Conservation (phyloP, 2,113 vertebrate species). For the Rhineura floridana region DNA sequence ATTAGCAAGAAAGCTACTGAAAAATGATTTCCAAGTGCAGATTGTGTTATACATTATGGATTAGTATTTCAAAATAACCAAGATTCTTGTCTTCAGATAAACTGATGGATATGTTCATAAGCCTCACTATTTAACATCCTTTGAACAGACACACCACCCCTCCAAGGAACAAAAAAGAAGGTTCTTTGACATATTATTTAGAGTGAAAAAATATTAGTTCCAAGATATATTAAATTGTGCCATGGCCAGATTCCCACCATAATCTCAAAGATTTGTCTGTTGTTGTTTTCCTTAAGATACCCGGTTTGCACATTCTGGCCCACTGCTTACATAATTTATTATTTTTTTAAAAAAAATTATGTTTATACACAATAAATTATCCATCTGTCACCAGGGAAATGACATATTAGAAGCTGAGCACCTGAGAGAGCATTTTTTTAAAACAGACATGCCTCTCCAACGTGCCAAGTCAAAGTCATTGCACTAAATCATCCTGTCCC, state of each 20-base stretch:
- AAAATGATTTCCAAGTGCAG: constrained; percentile 24
- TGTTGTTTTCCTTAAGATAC: constrained; percentile 37
- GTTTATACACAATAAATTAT: constrained; percentile 46
- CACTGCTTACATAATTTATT: constrained; percentile 45
- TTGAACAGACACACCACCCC: neutral
- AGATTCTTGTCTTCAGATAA: constrained; percentile 46
- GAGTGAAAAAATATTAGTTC: constrained; percentile 65
- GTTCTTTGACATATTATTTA: constrained; percentile 63
- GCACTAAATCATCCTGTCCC: constrained; percentile 71
- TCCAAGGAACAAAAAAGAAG: neutral
- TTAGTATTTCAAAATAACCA: constrained; percentile 34
- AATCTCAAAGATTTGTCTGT: constrained; percentile 38
- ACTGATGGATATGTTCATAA: constrained; percentile 43
- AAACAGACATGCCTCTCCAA: constrained; percentile 24
- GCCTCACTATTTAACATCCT: constrained; percentile 41
- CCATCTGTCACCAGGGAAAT: constrained; percentile 45
- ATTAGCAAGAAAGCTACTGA: constrained; percentile 31
- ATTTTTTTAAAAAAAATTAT: constrained; percentile 46
- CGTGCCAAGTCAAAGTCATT: constrained; percentile 32
- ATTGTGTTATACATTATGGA: constrained; percentile 35
- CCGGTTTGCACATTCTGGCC: constrained; percentile 46
- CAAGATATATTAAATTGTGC: constrained; percentile 48
- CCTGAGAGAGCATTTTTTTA: constrained; percentile 33
- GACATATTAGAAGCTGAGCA: neutral
- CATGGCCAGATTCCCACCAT: constrained; percentile 35